Evolutionary conservation across 2,113 vertebrate species (phyloP).

Genomic region (Myotis brandtii): DNA sequence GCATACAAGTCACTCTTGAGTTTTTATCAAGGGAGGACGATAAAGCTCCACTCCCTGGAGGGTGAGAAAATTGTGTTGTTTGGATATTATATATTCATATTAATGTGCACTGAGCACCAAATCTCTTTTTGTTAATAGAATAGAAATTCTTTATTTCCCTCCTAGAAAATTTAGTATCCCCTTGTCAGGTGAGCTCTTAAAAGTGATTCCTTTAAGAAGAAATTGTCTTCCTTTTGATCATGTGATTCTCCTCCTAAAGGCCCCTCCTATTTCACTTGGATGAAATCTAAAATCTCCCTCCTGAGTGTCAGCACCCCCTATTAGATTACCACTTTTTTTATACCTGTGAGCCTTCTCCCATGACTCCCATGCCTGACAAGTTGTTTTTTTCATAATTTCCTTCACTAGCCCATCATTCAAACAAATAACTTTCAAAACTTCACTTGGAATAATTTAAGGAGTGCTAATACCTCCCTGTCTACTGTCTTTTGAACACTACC

Average conservation of each 20-base stretch:
- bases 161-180: background rate
- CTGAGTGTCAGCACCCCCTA: background rate
- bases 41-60: background rate
- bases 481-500: background rate
- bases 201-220: slow-evolving; percentile 10
- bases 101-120: background rate
- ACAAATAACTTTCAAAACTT: background rate
- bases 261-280: background rate
- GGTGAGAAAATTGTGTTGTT: background rate
- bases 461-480: background rate
- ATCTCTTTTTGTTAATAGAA: slow-evolving; percentile 8
- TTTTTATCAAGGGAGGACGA: background rate
- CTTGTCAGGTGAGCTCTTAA: slow-evolving; percentile 9
- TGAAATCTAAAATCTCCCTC: background rate
- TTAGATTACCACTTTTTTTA: background rate
- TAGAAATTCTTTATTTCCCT: background rate
- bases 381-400: slow-evolving; percentile 1
- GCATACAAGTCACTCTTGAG: background rate
- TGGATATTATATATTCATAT: background rate
- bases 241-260: background rate
- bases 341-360: background rate
- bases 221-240: background rate
- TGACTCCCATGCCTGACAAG: background rate
- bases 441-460: background rate
- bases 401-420: background rate